phyloP scores from a whole-genome alignment of 2,113 vertebrate genomes.

The Pungitius pungitius region DNA sequence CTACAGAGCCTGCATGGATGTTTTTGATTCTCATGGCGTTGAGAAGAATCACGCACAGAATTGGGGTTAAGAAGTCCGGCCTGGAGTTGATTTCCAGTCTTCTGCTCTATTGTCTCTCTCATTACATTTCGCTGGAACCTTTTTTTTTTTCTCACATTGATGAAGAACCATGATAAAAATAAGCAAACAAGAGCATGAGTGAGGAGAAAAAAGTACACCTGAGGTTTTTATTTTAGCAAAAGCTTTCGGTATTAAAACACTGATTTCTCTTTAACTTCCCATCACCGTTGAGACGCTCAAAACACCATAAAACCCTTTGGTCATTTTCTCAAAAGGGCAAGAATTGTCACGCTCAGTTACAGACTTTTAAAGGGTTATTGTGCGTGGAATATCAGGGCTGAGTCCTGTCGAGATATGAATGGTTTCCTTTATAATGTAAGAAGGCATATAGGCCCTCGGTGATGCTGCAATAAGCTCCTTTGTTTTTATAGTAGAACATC shows the following conservation, averaged over 20 bases:
- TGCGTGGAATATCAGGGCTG: background rate
- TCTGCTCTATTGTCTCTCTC: background rate
- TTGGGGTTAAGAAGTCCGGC: background rate
- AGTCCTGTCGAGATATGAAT: conserved; percentile 9
- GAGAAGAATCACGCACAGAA: too few species aligned
- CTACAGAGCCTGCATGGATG: too few species aligned
- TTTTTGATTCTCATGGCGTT: too few species aligned
- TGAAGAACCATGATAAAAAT: background rate
- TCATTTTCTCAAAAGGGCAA: background rate
- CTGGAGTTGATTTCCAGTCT: background rate
- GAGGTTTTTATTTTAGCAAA: background rate
- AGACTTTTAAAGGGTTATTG: background rate
- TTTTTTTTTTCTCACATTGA: background rate
- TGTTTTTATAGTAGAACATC: conserved; percentile 6
- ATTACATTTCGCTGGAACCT: background rate
- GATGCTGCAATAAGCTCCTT: background rate
- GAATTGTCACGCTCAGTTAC: background rate
- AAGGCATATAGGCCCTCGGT: background rate
- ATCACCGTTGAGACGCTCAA: background rate
- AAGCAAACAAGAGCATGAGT: background rate
- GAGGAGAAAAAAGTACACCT: background rate
- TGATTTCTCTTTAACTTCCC: background rate
- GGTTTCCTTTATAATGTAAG: background rate
- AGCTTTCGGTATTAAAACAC: background rate
- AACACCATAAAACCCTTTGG: background rate